Conservation (phyloP, 2,113 vertebrate species). For the Campylorhamphus procurvoides region DNA sequence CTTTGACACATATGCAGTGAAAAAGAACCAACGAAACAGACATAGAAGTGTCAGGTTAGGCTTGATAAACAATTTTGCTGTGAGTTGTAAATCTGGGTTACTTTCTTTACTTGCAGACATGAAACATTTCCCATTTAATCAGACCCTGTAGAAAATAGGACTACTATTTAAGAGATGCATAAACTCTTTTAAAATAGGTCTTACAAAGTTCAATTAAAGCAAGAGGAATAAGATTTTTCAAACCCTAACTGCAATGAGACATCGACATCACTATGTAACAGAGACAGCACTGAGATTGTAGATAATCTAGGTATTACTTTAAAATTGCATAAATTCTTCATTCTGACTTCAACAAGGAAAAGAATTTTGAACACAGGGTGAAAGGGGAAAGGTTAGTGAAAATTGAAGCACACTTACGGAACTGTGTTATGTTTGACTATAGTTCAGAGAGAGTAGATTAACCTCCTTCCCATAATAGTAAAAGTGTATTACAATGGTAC, state of each 20-base stretch:
- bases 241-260: background rate
- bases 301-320: background rate
- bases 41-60: background rate
- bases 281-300: background rate
- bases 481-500: background rate
- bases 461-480: background rate
- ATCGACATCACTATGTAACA: background rate
- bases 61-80: background rate
- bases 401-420: background rate
- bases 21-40: background rate
- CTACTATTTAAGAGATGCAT: background rate
- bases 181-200: background rate
- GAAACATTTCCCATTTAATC: background rate
- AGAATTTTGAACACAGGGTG: background rate
- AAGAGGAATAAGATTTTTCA: background rate
- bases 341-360: background rate
- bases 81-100: background rate
- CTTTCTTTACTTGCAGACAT: background rate
- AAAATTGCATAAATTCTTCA: background rate
- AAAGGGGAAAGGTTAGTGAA: background rate
- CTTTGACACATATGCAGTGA: background rate
- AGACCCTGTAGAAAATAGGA: background rate
- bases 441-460: background rate
- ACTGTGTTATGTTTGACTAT: background rate
- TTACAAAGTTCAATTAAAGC: background rate